phyloP scores from a whole-genome alignment of 1,140 invertebrate genomes.

The Probaryconus sp. region DNA sequence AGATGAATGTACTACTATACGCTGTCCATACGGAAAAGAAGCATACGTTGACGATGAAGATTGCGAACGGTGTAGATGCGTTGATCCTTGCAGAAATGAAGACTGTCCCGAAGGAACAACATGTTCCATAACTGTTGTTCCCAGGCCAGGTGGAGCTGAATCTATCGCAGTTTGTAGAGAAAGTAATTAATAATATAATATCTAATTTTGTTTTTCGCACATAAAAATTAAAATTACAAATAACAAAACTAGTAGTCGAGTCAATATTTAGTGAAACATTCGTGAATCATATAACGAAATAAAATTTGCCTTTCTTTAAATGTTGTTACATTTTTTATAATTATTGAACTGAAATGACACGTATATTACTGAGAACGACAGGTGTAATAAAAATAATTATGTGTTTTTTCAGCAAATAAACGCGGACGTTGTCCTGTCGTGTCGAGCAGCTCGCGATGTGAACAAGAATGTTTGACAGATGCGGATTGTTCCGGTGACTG shows the following conservation, averaged over 20 bases:
- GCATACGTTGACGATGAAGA: slow-evolving; percentile 81
- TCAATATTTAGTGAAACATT: no score
- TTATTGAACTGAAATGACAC: no score
- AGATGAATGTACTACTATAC: slow-evolving; percentile 80
- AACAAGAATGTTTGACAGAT: slow-evolving; percentile 87
- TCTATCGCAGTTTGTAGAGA: slow-evolving; percentile 82
- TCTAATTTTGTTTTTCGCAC: not conserved
- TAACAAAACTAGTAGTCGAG: no score
- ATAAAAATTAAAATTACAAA: no score
- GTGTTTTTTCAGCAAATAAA: slow-evolving; percentile 82
- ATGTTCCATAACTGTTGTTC: slow-evolving; percentile 83
- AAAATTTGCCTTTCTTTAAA: no score
- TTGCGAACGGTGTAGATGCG: slow-evolving; percentile 87
- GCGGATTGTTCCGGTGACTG: slow-evolving; percentile 86
- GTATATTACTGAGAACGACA: no score
- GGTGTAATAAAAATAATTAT: slow-evolving; percentile 16
- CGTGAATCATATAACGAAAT: no score
- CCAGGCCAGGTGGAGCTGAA: slow-evolving; percentile 74
- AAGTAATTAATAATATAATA: slow-evolving; percentile 72
- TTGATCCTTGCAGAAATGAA: slow-evolving; percentile 84
- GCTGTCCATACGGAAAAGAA: slow-evolving; percentile 88
- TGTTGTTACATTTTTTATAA: no score
- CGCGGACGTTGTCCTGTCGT: slow-evolving; percentile 85
- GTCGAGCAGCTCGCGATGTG: slow-evolving; percentile 79
- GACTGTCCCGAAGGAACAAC: slow-evolving; percentile 82